Evolutionary conservation across 2,797 vertebrate genomes (phyloP).

Genomic region (Vespertilio murinus): DNA sequence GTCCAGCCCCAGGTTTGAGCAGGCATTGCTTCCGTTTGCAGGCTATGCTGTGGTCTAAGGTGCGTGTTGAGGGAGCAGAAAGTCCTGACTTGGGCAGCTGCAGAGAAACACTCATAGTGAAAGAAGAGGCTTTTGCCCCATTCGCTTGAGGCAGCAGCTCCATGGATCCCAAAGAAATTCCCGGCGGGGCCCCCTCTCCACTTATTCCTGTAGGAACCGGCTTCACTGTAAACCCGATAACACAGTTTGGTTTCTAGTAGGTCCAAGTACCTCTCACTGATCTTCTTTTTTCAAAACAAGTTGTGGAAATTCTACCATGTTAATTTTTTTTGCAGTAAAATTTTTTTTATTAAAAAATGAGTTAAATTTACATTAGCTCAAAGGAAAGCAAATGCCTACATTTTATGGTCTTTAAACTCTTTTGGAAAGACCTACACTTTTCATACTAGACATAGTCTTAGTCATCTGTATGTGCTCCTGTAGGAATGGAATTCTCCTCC

Average conservation of each 20-base stretch:
- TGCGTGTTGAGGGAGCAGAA: not conserved
- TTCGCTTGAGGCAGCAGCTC: no score
- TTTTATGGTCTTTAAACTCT: not conserved
- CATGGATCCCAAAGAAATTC: not conserved
- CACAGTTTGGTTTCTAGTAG: not conserved
- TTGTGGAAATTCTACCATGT: not conserved
- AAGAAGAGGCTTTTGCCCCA: not conserved
- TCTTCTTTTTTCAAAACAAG: not conserved
- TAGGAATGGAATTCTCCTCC: not conserved
- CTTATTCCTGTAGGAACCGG: not conserved
- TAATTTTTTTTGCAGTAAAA: slow-evolving; percentile 24
- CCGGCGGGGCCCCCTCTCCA: not conserved
- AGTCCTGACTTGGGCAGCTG: not conserved
- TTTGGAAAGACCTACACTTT: not conserved
- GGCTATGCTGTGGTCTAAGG: rapidly evolving
- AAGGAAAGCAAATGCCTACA: not conserved
- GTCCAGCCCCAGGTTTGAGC: not conserved
- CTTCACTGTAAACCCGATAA: no score
- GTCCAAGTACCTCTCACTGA: not conserved
- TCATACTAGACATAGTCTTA: not conserved
- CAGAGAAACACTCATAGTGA: not conserved
- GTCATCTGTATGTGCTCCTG: not conserved
- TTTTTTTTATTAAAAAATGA: slow-evolving; percentile 16
- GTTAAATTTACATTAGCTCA: not conserved
- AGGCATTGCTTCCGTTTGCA: not conserved